Evolutionary conservation across 2,113 vertebrate species (phyloP), one percentile per base, ranked within the genome.

Genomic region (Potamarius usumacintae): DNA sequence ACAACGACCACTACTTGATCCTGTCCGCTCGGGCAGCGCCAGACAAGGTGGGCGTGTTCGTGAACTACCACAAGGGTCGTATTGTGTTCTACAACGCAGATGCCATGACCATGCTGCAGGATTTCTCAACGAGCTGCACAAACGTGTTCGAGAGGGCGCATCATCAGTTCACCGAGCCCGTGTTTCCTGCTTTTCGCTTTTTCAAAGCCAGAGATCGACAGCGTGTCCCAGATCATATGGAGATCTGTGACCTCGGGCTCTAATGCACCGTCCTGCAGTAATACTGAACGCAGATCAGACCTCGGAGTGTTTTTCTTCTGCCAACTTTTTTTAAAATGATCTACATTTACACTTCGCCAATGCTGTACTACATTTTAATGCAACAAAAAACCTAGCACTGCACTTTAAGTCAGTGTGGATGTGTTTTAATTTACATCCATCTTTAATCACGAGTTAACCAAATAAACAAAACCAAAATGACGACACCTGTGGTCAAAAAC

Each of bases 141-240:
- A 79, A 92, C 0, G 82, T 95, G 82, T 95, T 96, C 1, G 93
- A 96, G 90, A 85, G 94, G 60, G 93, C 88, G 58, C 91, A 95
- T 57, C 95, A 95, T 88, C 94, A 94, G 86, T 95, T 96, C 93
- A 94, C 92, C 0, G 93, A 94, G 90, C 93, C 95, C 0, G 88
- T 95, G 83, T 94, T 92, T 84, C 94, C 94, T 0, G 94, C 94
- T 2, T 7, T 96, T 7, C 90, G 94, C 63, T 94, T 96, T 88
- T 92, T 95, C 55, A 93, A 72, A 88, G 92, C 93, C 4, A 30
- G 58, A 7, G 90, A 90, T 27, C 81, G 63, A 62, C 91, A 91
- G 69, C 12, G 27, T 15, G 91, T 92, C 89, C 90, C 92, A 6
- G 90, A 91, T 86, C 94, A 95, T 89, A 88, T 96, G 89, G 87